phyloP scores from a whole-genome alignment of 1,140 invertebrate genomes.

The Drosophila willistoni region DNA sequence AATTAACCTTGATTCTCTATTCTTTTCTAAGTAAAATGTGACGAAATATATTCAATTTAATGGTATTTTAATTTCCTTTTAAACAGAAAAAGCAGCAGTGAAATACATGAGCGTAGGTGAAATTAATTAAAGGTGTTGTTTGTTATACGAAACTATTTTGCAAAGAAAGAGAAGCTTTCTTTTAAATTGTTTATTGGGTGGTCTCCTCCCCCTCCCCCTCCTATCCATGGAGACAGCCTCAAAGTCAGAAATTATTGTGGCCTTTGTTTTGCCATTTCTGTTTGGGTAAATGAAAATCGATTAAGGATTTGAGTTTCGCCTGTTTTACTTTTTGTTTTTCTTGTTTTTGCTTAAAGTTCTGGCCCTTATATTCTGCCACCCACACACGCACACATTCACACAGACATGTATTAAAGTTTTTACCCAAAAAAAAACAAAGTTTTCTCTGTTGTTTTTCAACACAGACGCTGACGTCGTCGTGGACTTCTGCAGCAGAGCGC shows the following conservation, averaged over 20 bases:
- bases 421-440: slow-evolving; percentile 7
- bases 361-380: neutral
- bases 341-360: neutral
- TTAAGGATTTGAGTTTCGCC: neutral
- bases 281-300: neutral
- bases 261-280: neutral
- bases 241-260: neutral
- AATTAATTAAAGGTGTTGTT: no score
- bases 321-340: neutral
- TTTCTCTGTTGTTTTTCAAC: slow-evolving; percentile 47
- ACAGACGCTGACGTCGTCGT: slow-evolving; percentile 25
- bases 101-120: neutral
- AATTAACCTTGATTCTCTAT: neutral
- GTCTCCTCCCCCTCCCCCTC: no score
- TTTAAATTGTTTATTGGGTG: no score
- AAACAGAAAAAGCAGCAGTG: neutral
- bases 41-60: neutral
- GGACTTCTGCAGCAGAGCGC: slow-evolving; percentile 1
- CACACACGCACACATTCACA: neutral
- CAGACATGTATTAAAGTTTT: slow-evolving; percentile 21
- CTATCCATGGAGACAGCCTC: neutral
- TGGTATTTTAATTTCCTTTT: neutral
- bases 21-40: neutral
- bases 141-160: no score
- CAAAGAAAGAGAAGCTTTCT: no score